phyloP scores from a whole-genome alignment of 2,888 invertebrate genomes.

The Dendrolimus pini region DNA sequence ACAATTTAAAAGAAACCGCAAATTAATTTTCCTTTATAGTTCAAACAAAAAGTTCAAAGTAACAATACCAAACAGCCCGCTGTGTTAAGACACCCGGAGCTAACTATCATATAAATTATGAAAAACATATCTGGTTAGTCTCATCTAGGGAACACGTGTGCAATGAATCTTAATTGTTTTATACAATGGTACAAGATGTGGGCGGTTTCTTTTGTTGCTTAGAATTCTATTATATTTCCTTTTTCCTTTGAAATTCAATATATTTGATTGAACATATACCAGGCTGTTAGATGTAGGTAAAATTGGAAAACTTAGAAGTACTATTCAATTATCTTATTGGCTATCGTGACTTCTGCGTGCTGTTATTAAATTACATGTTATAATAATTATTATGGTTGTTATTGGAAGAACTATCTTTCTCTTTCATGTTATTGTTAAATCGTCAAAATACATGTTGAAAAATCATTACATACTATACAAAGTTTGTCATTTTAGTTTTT shows the following conservation, averaged over 20 bases:
- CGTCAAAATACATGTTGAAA: too few species aligned
- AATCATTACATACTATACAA: too few species aligned
- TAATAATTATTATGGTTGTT: too few species aligned
- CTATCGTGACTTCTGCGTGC: too few species aligned
- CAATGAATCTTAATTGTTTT: constrained; percentile 47
- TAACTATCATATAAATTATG: constrained; percentile 58
- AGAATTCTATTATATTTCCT: background rate
- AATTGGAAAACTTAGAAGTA: too few species aligned
- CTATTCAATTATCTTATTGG: too few species aligned
- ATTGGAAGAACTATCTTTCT: too few species aligned
- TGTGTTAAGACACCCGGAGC: constrained; percentile 22
- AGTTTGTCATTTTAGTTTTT: too few species aligned
- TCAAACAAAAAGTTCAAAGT: constrained; percentile 34
- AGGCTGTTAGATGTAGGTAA: too few species aligned
- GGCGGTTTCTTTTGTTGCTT: constrained; percentile 18
- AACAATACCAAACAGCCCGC: constrained; percentile 27
- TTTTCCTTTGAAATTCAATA: background rate
- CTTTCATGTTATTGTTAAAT: too few species aligned
- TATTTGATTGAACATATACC: too few species aligned
- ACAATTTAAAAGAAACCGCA: background rate
- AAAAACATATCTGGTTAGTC: constrained; percentile 54
- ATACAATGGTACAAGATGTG: constrained; percentile 19
- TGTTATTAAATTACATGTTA: too few species aligned
- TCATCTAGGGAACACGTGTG: constrained; percentile 44
- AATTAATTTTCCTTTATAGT: constrained; percentile 4